Percentiles rank a stretch among this genome's conserved stretches.
phyloP scores from a whole-genome alignment of 2,113 vertebrate species.

The Myrmecophaga tridactyla region DNA sequence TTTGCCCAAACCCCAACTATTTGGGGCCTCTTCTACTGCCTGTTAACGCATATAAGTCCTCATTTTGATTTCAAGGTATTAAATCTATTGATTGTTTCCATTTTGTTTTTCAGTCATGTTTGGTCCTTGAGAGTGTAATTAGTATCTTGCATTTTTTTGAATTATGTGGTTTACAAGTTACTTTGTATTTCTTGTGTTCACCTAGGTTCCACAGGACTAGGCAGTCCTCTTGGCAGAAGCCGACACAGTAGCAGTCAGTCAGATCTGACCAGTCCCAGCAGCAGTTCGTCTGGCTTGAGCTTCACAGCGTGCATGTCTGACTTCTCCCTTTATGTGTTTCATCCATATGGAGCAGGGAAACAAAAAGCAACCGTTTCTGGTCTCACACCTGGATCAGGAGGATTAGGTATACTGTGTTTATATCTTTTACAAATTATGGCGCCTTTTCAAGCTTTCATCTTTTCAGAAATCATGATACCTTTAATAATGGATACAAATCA shows the following conservation, averaged over 20 bases:
- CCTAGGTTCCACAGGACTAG: constrained; percentile 89
- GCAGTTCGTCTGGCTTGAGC: constrained; percentile 95
- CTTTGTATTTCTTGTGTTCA: neutral
- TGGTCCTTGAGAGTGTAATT: neutral
- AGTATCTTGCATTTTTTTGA: neutral
- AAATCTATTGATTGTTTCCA: neutral
- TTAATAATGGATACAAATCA: neutral
- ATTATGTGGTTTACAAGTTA: neutral
- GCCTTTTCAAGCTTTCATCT: neutral
- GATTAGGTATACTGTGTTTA: constrained; percentile 85
- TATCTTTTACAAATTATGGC: neutral
- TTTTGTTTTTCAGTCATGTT: neutral
- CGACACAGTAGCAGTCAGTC: constrained; percentile 98
- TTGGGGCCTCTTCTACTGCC: neutral
- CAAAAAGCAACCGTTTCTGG: constrained; percentile 94
- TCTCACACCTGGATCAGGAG: constrained; percentile 90
- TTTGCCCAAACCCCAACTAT: neutral
- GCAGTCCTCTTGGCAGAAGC: constrained; percentile 94
- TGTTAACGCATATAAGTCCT: neutral
- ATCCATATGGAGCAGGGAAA: constrained; percentile 97
- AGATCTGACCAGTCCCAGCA: constrained; percentile 90
- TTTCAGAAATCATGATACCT: neutral
- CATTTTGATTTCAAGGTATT: constrained; percentile 3
- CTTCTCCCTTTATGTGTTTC: constrained; percentile 98
- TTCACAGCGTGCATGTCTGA: constrained; percentile 99